Evolutionary conservation across 2,888 invertebrate species (phyloP), one percentile per base, ranked within the genome.

Genomic region (Torymus auratus): DNA sequence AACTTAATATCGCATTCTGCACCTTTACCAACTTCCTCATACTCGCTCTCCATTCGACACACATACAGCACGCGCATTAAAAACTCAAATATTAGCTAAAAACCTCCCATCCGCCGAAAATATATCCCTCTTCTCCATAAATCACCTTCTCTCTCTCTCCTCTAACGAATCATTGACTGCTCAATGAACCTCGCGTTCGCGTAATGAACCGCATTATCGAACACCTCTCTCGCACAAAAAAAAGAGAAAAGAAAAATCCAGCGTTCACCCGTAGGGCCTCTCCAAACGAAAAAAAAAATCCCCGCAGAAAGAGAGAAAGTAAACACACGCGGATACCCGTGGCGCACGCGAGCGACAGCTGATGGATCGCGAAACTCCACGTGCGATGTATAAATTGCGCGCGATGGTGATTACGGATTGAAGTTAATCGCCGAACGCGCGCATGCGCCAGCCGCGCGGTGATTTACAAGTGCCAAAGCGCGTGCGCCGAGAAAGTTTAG

Each of bases 341-440:
- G 23, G 20, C 28, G 72, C 23, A 20, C 20, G 28, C 41, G 17
- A n/a, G 13, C 20, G 72, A 73, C 72, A 67, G 56, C 15, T 78
- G 78, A 78, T 73, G 71, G 72, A 78, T 78, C 58, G 72, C 55
- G 50, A 20, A 15, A n/a, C 65, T 17, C 41, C 50, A 17, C 28
- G 41, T 23, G 68, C 73, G 70, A 70, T 64, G 17, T 65, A 70
- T 75, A 80, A 80, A 80, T 75, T 70, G 75, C 69, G 60, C 52
- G 52, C 72, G 70, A 60, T 64, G 67, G 76, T 77, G 81, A 73
- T 81, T 81, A 78, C 77, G 76, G 69, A 81, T 81, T 67, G 67
- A 73, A 81, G 80, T 71, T 72, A 81, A 81, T 81, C 76, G 69
- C 69, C 52, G 55, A 52, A 65, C 58, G 50, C 53, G 15, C 75